A percentile compares a stretch with the other conserved stretches of the same genome.
Conservation (phyloP, 2,113 vertebrate genomes). For the Uropsilus gracilis region DNA sequence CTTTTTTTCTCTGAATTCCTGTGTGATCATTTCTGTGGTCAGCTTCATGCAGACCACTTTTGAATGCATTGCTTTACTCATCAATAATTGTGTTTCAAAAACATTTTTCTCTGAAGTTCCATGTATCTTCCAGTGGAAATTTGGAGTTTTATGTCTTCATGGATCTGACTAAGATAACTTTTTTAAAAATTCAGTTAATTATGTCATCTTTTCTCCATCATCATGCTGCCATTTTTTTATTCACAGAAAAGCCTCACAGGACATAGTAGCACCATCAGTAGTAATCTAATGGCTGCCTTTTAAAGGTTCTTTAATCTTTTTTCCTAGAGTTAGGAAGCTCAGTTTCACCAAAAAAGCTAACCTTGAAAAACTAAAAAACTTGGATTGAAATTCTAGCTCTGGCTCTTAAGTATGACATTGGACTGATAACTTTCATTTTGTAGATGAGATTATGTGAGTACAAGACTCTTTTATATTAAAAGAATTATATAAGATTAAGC, state of each 20-base stretch:
- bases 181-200: constrained; percentile 1
- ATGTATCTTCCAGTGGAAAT: constrained; percentile 4
- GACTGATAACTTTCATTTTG: constrained; percentile 27
- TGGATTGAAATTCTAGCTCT: constrained; percentile 7
- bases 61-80: neutral
- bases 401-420: constrained; percentile 17
- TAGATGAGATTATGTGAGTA: neutral
- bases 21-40: neutral
- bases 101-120: neutral
- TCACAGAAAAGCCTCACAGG: neutral
- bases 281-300: neutral
- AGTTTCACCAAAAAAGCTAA: neutral
- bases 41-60: neutral
- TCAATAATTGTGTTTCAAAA: neutral
- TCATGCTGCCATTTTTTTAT: neutral
- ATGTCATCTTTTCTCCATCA: neutral
- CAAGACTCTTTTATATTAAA: constrained; percentile 12
- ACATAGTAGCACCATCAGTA: neutral
- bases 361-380: constrained; percentile 15
- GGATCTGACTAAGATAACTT: neutral
- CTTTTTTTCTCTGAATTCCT: neutral
- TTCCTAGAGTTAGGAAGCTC: neutral
- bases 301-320: neutral
- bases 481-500: constrained; percentile 43
- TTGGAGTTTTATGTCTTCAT: neutral